A percentile compares a stretch with the other conserved stretches of the same genome.
Evolutionary conservation across 1,140 invertebrate genomes (phyloP).

Genomic region (Neodiprion virginianus): DNA sequence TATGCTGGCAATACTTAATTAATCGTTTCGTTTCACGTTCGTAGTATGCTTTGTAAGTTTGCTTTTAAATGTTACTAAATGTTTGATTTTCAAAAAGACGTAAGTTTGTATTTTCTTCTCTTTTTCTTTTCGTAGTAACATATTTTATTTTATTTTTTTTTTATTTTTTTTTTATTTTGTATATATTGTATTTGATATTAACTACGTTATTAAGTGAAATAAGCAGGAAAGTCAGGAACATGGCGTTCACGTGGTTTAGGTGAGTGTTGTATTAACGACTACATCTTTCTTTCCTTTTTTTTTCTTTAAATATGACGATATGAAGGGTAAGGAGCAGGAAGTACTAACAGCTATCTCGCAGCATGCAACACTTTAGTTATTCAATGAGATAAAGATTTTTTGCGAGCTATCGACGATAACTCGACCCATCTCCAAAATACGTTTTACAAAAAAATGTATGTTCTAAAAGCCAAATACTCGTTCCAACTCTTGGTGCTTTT

Average conservation of each 20-base stretch:
- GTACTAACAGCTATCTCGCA: constrained; percentile 39
- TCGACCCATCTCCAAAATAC: not conserved
- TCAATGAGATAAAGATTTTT: too few species aligned
- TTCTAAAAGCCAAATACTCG: too few species aligned
- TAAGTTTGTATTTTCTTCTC: constrained; percentile 24
- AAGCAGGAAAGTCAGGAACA: constrained; percentile 49
- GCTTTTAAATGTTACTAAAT: constrained; percentile 37
- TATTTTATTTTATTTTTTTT: constrained; percentile 29
- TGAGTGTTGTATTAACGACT: constrained; percentile 33
- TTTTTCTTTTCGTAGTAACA: constrained; percentile 32
- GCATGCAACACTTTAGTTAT: constrained; percentile 34
- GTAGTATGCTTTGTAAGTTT: constrained; percentile 29
- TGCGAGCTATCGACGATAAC: not conserved
- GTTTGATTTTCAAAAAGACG: constrained; percentile 50
- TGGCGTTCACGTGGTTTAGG: constrained; percentile 37
- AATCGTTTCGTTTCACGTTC: not conserved
- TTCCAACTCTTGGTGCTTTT: too few species aligned
- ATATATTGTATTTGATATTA: constrained; percentile 20
- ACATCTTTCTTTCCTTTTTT: constrained; percentile 19
- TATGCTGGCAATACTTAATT: not conserved
- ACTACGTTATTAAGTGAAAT: constrained; percentile 30
- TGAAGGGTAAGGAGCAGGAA: constrained; percentile 40
- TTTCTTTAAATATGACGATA: constrained; percentile 29
- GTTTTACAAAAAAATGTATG: too few species aligned
- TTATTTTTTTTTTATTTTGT: constrained; percentile 29